Conservation (phyloP, 2,113 vertebrate species). For the Formicarius rufipectus region DNA sequence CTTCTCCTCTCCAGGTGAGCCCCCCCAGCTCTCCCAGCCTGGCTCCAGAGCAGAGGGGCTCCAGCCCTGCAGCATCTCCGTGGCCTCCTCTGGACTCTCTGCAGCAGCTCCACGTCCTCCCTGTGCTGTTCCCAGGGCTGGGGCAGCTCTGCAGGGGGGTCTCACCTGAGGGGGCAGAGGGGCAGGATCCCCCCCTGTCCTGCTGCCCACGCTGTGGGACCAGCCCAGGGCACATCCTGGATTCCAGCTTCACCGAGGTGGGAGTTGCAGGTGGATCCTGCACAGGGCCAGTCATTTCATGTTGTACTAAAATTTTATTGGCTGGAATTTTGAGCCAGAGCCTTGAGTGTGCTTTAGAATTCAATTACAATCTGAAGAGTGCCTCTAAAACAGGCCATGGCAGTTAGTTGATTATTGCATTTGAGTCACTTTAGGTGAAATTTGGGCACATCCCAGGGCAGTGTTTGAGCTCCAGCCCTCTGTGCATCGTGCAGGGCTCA, state of each 20-base stretch:
- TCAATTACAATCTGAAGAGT: neutral
- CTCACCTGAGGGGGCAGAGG: neutral
- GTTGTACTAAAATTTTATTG: neutral
- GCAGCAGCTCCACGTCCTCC: no score
- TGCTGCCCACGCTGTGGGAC: neutral
- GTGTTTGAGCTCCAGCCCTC: neutral
- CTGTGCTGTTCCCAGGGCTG: neutral
- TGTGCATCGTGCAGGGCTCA: neutral
- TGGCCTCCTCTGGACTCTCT: no score
- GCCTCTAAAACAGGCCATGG: neutral
- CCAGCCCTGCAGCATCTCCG: no score
- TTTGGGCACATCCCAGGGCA: neutral
- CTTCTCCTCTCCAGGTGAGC: no score
- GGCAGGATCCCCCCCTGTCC: neutral
- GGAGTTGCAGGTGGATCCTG: neutral
- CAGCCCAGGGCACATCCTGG: neutral
- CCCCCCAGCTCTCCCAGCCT: no score
- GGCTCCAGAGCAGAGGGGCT: no score
- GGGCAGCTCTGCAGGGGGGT: neutral
- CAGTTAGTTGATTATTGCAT: neutral
- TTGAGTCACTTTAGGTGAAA: neutral
- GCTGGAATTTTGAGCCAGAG: neutral
- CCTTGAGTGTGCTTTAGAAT: neutral
- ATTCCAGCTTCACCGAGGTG: neutral
- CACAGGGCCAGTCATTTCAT: neutral